Evolutionary conservation across 2,113 vertebrate species (phyloP), one percentile per base, ranked within the genome.

Genomic region (Leptodactylus fuscus): DNA sequence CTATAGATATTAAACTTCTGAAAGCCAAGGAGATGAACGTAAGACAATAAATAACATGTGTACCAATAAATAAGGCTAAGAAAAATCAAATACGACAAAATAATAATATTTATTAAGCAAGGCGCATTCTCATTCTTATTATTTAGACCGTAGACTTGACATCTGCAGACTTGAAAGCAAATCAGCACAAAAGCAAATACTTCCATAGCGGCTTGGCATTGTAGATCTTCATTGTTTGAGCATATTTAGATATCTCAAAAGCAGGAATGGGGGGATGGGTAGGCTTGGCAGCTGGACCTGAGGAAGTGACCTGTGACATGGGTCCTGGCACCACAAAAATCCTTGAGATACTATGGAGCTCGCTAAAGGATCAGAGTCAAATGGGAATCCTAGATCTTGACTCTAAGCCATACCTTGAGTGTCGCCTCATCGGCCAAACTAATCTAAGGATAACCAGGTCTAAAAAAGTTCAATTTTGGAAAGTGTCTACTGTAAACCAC

Each of bases 71-170:
- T 34, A 44, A 73, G 22, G 22, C 20, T 12, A 46, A 46, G 36
- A 73, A 73, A 73, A 46, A 73, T 46, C 70, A 15, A 44, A 77
- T 29, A 34, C 22, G 48, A 53, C 13, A 77, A 48, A 75, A 77
- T 65, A 29, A 76, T 29, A 51, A 22, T 53, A 73, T 73, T 69
- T 69, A 69, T 38, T 69, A 69, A 22, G 65, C 5, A 36, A 36
- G 32, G 15, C 18, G 15, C 18, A 67, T 34, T 34, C 29, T 6
- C 34, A 20, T 38, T 69, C 18, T 38, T 69, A 22, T 69, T 69
- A 38, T 69, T 22, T 11, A 69, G 16, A 4, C 8, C 2, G 15
- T 22, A 22, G 0, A 67, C 62, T 18, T 67, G 15, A 16, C 4
- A 29, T 67, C 29, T 36, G 20, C 65, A 2, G 8, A 34, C 62